Evolutionary conservation across 2,888 invertebrate genomes (phyloP), one percentile per base, ranked within the genome.

Genomic region (Branchipolynoe longqiensis): DNA sequence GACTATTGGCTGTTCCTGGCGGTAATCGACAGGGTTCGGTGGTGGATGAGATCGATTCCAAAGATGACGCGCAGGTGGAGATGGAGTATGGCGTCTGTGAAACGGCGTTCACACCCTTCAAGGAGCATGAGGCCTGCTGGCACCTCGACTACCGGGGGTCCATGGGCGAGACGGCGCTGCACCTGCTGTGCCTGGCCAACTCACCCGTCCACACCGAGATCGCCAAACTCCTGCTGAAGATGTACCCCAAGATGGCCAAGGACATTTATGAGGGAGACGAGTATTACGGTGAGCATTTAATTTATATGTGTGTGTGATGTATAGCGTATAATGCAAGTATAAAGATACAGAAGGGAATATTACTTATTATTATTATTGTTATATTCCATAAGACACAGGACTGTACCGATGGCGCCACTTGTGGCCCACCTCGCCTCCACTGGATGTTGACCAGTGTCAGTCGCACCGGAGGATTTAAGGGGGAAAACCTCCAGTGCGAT

Each of bases 181-280:
- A 99, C 92, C 97, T 99, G 1, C 95, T 99, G 83, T 98, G 98
- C 89, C 98, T 99, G 90, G 97, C 98, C 93, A 98, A 98, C 93
- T 98, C 98, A 0, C 96, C 97, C 94, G 93, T 93, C 89, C 96
- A 97, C 93, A 97, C 96, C 0, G 95, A 96, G 89, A 95, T 99
- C 85, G 98, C 98, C 0, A 95, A 98, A 89, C 97, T 97, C 3
- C 94, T 99, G 85, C 95, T 99, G 31, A 96, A 97, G 92, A 96
- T 97, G 92, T 99, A 97, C 92, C 98, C 99, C 0, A 97, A 97
- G 90, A 94, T 99, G 87, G 96, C 97, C 0, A 94, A 98, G 86
- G 99, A 99, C 94, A 97, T 98, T 1, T 98, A 99, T 85, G 98
- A 99, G 94, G 98, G 98, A 0, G 98, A 98, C 94, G 99, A 99